Conservation (phyloP, 2,888 invertebrate genomes). For the Leptinotarsa juncta region DNA sequence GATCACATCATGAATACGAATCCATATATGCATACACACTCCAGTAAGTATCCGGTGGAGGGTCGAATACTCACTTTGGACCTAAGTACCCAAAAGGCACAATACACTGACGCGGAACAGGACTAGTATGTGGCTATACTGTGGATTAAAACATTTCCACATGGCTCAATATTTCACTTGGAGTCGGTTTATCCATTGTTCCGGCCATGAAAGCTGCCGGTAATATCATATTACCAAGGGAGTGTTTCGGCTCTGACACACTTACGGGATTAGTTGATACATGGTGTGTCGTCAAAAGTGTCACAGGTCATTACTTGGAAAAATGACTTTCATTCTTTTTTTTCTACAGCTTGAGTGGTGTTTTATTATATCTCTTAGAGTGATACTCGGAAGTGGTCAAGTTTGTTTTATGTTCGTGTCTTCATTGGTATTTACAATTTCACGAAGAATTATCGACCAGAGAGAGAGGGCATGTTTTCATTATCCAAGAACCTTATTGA, state of each 20-base stretch:
- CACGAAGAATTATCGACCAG: too few relatives aligned
- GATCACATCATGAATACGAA: too few relatives aligned
- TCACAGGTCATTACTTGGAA: not conserved
- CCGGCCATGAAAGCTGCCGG: not conserved
- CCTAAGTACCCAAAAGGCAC: not conserved
- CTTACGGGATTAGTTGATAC: not conserved
- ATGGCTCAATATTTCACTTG: slow-evolving; percentile 11
- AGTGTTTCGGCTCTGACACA: slow-evolving; percentile 3
- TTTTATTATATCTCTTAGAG: not conserved
- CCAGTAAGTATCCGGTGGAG: not conserved
- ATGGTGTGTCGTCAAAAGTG: not conserved
- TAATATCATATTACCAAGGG: slow-evolving; percentile 2
- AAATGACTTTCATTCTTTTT: slow-evolving; percentile 1
- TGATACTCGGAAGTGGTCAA: not conserved
- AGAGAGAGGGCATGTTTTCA: too few relatives aligned
- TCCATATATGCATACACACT: too few relatives aligned
- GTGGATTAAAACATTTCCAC: slow-evolving; percentile 8
- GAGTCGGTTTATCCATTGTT: slow-evolving; percentile 3
- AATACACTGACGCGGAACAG: not conserved
- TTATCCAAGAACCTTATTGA: too few relatives aligned
- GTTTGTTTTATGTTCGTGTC: not conserved
- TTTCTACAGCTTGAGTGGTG: not conserved
- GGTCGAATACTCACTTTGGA: too few relatives aligned
- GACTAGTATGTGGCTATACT: not conserved
- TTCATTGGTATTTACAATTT: not conserved